phyloP scores from a whole-genome alignment of 1,140 invertebrate species.

The Achroia grisella region DNA sequence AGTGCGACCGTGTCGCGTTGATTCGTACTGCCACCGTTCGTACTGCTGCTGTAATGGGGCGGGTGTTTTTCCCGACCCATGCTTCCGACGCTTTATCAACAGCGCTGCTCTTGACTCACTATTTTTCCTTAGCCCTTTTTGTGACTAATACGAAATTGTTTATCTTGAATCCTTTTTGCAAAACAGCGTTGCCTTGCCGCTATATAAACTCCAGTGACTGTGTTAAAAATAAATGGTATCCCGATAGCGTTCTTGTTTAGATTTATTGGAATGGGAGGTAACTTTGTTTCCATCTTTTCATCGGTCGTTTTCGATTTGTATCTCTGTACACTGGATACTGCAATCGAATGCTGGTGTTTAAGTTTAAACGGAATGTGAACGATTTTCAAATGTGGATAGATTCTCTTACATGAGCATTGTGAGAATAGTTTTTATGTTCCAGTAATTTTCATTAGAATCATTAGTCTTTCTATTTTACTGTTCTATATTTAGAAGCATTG shows the following conservation, averaged over 20 bases:
- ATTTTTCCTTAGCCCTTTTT: conserved; percentile 23
- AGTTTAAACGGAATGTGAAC: conserved; percentile 11
- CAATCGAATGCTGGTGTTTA: conserved; percentile 7
- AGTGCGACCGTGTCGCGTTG: neutral
- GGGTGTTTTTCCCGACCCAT: conserved; percentile 26
- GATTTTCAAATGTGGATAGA: conserved; percentile 3
- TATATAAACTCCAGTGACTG: conserved; percentile 11
- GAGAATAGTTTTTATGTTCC: conserved; percentile 18
- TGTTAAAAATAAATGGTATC: conserved; percentile 22
- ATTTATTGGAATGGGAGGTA: conserved; percentile 28
- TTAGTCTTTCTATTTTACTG: too few species aligned
- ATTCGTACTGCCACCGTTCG: too few species aligned
- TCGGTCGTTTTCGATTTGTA: conserved; percentile 7
- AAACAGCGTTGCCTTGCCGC: conserved; percentile 7
- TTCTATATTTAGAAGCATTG: too few species aligned
- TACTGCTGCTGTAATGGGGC: neutral
- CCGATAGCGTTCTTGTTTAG: conserved; percentile 13
- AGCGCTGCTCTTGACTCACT: conserved; percentile 21
- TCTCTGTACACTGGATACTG: conserved; percentile 1
- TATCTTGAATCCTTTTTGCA: conserved; percentile 18
- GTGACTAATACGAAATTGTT: conserved; percentile 28
- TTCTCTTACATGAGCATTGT: conserved; percentile 6
- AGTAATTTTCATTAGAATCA: too few species aligned
- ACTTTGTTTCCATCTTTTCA: conserved; percentile 22
- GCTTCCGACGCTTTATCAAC: conserved; percentile 26